phyloP scores from a whole-genome alignment of 1,140 invertebrate species.

The Aleiodes sp. region DNA sequence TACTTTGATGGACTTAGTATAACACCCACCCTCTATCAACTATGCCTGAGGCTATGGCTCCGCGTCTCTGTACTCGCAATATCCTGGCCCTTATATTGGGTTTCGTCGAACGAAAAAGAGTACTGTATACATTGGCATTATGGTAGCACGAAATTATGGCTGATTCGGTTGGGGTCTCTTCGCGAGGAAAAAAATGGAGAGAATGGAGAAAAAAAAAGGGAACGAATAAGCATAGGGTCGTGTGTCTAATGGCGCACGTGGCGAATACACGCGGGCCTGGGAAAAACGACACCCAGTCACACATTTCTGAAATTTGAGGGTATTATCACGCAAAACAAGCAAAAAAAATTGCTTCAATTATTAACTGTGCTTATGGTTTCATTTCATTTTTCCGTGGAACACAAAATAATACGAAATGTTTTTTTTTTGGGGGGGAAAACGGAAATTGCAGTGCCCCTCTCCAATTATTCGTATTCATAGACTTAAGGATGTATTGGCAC shows the following conservation, averaged over 20 bases:
- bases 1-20: conserved; percentile 17
- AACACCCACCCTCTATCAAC: background rate
- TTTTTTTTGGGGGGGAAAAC: too few relatives aligned
- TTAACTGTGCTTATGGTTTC: too few relatives aligned
- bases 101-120: conserved; percentile 2
- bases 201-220: background rate
- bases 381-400: too few relatives aligned
- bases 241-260: conserved; percentile 42
- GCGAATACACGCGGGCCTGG: conserved; percentile 41
- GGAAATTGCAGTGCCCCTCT: too few relatives aligned
- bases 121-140: background rate
- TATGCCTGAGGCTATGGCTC: background rate
- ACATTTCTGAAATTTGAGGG: background rate
- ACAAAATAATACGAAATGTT: too few relatives aligned
- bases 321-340: background rate
- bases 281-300: conserved; percentile 4
- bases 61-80: background rate
- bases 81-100: conserved; percentile 6
- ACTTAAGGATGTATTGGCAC: too few relatives aligned
- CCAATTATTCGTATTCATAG: too few relatives aligned
- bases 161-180: background rate
- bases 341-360: background rate
- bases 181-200: background rate
- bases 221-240: background rate
- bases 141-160: background rate